A percentile compares a stretch with the other conserved stretches of the same genome.
Evolutionary conservation across 2,888 invertebrate species (phyloP).

Genomic region (Baronia brevicornis): DNA sequence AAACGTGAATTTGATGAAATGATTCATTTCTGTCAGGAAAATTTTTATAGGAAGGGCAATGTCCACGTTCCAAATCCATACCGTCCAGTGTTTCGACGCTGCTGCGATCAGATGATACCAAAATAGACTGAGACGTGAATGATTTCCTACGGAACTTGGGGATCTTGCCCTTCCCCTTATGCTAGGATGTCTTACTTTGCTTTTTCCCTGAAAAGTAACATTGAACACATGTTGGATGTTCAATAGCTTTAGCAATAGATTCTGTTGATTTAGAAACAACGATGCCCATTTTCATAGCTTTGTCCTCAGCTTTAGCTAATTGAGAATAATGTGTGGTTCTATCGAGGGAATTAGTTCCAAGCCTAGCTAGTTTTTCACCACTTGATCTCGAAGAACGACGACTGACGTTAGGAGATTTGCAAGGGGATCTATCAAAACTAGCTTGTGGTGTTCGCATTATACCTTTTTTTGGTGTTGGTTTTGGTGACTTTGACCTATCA

Average conservation of each 20-base stretch:
- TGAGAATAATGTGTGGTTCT: slow-evolving; percentile 68
- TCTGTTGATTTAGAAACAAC: slow-evolving; percentile 75
- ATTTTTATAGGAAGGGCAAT: slow-evolving; percentile 51
- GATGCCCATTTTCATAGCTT: slow-evolving; percentile 71
- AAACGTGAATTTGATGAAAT: slow-evolving; percentile 78
- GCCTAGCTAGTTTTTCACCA: slow-evolving; percentile 58
- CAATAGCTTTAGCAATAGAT: slow-evolving; percentile 74
- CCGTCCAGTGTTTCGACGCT: slow-evolving; percentile 63
- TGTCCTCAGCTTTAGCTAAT: slow-evolving; percentile 66
- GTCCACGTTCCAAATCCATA: slow-evolving; percentile 38
- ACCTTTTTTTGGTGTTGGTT: slow-evolving; percentile 67
- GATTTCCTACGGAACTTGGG: slow-evolving; percentile 65
- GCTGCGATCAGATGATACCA: slow-evolving; percentile 63
- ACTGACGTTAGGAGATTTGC: slow-evolving; percentile 63
- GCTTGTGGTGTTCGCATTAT: slow-evolving; percentile 71
- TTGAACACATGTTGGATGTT: slow-evolving; percentile 83
- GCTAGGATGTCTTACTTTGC: slow-evolving; percentile 77
- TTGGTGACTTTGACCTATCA: slow-evolving; percentile 62
- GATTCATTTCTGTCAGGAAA: slow-evolving; percentile 41
- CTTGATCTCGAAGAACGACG: slow-evolving; percentile 59
- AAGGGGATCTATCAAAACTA: slow-evolving; percentile 65
- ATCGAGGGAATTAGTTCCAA: slow-evolving; percentile 68
- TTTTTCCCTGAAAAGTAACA: slow-evolving; percentile 80
- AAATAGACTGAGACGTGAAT: slow-evolving; percentile 44
- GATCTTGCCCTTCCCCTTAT: slow-evolving; percentile 80